Evolutionary conservation across 2,113 vertebrate genomes (phyloP), one percentile per base, ranked within the genome.

Genomic region (Pogona vitticeps): DNA sequence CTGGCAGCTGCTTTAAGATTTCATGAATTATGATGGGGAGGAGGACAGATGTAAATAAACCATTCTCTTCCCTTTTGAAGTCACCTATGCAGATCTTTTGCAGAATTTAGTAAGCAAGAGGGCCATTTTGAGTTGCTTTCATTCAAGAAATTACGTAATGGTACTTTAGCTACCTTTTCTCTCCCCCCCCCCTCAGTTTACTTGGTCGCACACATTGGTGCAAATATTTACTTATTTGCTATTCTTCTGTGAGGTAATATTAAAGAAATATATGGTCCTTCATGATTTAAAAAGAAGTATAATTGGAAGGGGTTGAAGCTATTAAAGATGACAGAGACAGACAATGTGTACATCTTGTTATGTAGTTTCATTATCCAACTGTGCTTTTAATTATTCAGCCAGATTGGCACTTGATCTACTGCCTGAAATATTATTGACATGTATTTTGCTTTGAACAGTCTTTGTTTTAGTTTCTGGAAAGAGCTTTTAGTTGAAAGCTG

Each of bases 1-100:
- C 85, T 91, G 84, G 87, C 67, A 90, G 40, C 38, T 76, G 59
- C 31, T 89, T 85, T 42, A 0, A 78, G 5, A 80, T 84, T 91
- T 85, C 80, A 82, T 87, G 83, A 81, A 56, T 23, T 52, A 90
- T 86, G 90, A 86, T 76, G 26, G 92, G 90, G 89, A 89, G 67
- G 70, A 88, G 91, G 87, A 91, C 92, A 96, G 92, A 92, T 94
- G 92, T 90, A 95, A 91, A 94, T 95, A 91, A 95, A 95, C 94
- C 94, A 94, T 94, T 90, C 88, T 90, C 89, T 89, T 92, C 88
- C 94, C 94, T 76, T 95, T 92, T 86, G 86, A 92, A 91, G 91
- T 90, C 31, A 92, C 84, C 94, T 92, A 80, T 89, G 88, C 92
- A 95, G 95, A 96, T 82, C 85, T 95, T 95, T 95, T 95, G 91